phyloP scores from a whole-genome alignment of 2,888 invertebrate species.

The Steinernema scapterisci region DNA sequence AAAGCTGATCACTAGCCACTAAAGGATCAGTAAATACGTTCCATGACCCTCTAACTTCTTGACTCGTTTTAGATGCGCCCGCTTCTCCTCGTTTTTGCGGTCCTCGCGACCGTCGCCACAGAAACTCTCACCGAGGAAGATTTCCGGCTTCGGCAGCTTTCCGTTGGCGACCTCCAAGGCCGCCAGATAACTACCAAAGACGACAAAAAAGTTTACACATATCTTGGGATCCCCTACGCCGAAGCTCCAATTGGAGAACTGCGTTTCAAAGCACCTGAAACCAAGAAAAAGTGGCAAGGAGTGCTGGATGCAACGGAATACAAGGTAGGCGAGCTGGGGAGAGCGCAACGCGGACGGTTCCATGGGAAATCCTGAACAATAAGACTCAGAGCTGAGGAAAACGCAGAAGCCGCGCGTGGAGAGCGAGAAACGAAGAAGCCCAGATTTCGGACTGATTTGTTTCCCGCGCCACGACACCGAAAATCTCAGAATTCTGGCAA shows the following conservation, averaged over 20 bases:
- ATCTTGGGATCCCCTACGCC: constrained; percentile 20
- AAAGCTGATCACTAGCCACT: neutral
- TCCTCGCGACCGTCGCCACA: neutral
- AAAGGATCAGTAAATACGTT: neutral
- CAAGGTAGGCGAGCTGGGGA: constrained; percentile 6
- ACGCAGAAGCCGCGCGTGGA: too few species aligned
- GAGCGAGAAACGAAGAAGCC: too few species aligned
- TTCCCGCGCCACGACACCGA: too few species aligned
- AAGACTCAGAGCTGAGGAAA: too few species aligned
- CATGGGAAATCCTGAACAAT: too few species aligned
- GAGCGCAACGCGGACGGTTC: too few species aligned
- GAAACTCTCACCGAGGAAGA: neutral
- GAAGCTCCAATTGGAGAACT: constrained; percentile 6
- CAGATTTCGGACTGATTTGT: too few species aligned
- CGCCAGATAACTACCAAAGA: constrained; percentile 8
- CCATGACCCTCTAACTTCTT: neutral
- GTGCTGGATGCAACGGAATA: constrained; percentile 27
- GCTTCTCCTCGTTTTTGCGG: neutral
- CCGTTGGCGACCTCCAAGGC: constrained; percentile 8
- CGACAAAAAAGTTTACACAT: neutral
- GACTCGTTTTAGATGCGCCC: neutral
- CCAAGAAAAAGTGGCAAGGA: constrained; percentile 7
- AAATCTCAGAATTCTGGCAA: too few species aligned
- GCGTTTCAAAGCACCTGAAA: constrained; percentile 5
- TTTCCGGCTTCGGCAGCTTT: neutral